Conservation (phyloP, 2,888 invertebrate genomes). For the Choristoneura rosaceana region DNA sequence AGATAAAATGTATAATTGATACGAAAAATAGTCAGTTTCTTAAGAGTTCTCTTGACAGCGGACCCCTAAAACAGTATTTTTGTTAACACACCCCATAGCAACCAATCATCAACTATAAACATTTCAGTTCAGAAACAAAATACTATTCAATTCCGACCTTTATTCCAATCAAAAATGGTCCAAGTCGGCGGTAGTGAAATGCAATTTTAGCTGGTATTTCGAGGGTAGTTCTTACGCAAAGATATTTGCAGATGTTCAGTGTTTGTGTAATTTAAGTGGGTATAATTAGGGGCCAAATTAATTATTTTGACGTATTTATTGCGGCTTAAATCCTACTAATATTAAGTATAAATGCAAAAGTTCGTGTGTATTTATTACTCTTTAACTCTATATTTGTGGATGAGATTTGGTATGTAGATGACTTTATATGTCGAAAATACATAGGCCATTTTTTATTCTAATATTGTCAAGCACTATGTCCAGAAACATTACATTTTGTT, state of each 20-base stretch:
- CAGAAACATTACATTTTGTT: too few species aligned
- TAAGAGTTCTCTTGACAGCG: neutral
- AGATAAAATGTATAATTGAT: too few species aligned
- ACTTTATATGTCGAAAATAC: too few species aligned
- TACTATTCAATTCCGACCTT: slow-evolving; percentile 42
- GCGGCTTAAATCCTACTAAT: neutral
- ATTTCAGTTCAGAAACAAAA: slow-evolving; percentile 23
- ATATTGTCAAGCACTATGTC: too few species aligned
- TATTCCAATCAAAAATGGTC: slow-evolving; percentile 41
- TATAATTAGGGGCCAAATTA: slow-evolving; percentile 33
- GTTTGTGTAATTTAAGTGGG: slow-evolving; percentile 38
- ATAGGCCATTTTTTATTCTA: too few species aligned
- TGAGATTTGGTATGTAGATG: too few species aligned
- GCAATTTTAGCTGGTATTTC: slow-evolving; percentile 39
- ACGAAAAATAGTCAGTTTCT: neutral
- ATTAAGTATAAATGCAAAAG: too few species aligned
- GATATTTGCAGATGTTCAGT: slow-evolving; percentile 40
- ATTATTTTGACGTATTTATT: slow-evolving; percentile 38
- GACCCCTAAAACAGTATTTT: slow-evolving; percentile 50
- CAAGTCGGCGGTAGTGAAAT: neutral
- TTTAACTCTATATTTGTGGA: too few species aligned
- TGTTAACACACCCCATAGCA: slow-evolving; percentile 63
- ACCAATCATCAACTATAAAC: slow-evolving; percentile 50
- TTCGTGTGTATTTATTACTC: too few species aligned
- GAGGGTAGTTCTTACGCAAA: slow-evolving; percentile 49